Evolutionary conservation across 1,140 invertebrate species (phyloP).

Genomic region (Scylla paramamosain): DNA sequence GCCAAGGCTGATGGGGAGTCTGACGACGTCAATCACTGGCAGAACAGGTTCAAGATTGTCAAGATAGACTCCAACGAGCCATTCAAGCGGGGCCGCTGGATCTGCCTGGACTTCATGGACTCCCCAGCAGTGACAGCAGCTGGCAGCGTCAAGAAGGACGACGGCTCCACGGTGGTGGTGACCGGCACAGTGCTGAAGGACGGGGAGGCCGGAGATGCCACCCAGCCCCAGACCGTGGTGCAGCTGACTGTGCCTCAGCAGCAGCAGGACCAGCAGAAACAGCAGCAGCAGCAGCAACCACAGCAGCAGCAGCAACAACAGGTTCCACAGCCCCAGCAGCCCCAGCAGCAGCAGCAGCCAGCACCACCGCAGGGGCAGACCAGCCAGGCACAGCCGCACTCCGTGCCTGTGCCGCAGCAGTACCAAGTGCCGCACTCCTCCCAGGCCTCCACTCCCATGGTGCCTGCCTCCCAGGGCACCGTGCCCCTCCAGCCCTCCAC

Average conservation of each 20-base stretch:
- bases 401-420: constrained; percentile 60
- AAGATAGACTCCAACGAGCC: constrained; percentile 97
- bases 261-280: constrained; percentile 79
- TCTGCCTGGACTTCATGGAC: constrained; percentile 97
- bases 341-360: constrained; percentile 80
- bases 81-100: constrained; percentile 95
- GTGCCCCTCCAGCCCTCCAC: constrained; percentile 48
- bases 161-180: constrained; percentile 63
- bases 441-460: constrained; percentile 63
- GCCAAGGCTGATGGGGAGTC: constrained; percentile 97
- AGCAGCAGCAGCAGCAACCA: not conserved
- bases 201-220: constrained; percentile 79
- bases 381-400: constrained; percentile 61
- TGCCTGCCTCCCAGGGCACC: constrained; percentile 50
- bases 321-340: constrained; percentile 69
- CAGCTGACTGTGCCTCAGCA: constrained; percentile 81
- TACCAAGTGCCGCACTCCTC: constrained; percentile 64
- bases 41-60: constrained; percentile 93
- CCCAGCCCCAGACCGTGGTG: constrained; percentile 80
- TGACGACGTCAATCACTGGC: constrained; percentile 95
- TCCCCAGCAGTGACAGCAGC: constrained; percentile 68
- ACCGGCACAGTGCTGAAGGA: constrained; percentile 53
- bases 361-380: constrained; percentile 80
- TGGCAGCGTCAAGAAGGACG: constrained; percentile 66
- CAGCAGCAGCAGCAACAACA: constrained; percentile 77